Conservation (phyloP, 2,797 vertebrate species). For the Naso thynnoides region DNA sequence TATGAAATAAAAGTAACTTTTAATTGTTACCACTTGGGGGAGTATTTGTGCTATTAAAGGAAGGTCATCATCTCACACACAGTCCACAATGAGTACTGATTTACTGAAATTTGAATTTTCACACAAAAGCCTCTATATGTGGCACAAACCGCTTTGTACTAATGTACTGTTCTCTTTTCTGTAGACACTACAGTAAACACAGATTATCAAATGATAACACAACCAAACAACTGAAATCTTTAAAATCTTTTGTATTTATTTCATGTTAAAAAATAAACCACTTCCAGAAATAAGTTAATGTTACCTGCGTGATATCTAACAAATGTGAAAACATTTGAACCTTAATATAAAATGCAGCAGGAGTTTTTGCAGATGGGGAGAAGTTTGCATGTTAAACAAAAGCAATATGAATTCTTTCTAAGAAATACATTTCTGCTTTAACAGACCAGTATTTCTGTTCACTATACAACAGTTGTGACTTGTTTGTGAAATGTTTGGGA, state of each 20-base stretch:
- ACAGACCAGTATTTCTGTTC: not conserved
- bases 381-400: not conserved
- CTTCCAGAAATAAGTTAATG: not conserved
- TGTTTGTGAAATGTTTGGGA: not conserved
- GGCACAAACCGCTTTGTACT: not conserved
- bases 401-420: not conserved
- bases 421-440: not conserved
- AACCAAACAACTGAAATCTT: not conserved
- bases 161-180: not conserved
- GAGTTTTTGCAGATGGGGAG: not conserved
- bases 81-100: not conserved
- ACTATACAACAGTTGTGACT: not conserved
- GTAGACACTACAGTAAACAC: not conserved
- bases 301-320: not conserved
- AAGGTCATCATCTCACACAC: not conserved
- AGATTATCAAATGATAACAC: not conserved
- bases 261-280: constrained; percentile 1
- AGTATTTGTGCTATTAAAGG: constrained; percentile 4
- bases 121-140: not conserved
- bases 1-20: constrained; percentile 2
- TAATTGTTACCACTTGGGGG: constrained; percentile 17
- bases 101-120: not conserved
- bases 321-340: not conserved
- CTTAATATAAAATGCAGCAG: not conserved
- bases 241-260: constrained; percentile 6